Conservation (phyloP, 2,888 invertebrate species). For the Heliconius ethilla region DNA sequence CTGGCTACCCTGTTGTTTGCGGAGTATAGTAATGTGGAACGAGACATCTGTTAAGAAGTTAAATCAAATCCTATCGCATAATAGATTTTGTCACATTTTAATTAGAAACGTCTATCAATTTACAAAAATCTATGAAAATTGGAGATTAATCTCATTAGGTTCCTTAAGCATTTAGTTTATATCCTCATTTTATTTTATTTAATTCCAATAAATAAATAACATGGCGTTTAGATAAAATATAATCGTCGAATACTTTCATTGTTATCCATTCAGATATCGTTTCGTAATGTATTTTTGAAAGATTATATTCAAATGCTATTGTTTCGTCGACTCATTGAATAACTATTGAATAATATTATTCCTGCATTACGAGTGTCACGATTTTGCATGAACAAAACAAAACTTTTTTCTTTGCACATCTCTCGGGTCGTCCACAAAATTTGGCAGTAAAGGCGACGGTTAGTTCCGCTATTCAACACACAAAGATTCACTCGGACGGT, state of each 20-base stretch:
- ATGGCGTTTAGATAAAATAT: not conserved
- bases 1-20: too few species aligned
- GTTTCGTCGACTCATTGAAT: slow-evolving; percentile 5
- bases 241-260: not conserved
- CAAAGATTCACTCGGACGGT: not conserved
- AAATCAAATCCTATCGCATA: not conserved
- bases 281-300: slow-evolving; percentile 12
- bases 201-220: not conserved
- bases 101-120: too few species aligned
- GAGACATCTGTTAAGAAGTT: not conserved
- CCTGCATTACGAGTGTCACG: slow-evolving; percentile 18
- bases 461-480: too few species aligned
- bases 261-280: slow-evolving; percentile 5
- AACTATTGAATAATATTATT: slow-evolving; percentile 17
- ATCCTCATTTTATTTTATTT: not conserved
- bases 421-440: not conserved
- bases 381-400: not conserved
- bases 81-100: too few species aligned
- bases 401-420: not conserved
- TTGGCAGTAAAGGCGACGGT: not conserved
- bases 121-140: too few species aligned
- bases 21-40: not conserved
- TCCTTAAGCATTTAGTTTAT: not conserved
- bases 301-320: slow-evolving; percentile 31
- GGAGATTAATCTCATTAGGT: too few species aligned